Evolutionary conservation across 2,113 vertebrate species (phyloP).

Genomic region (Cyprinodon tularosa): DNA sequence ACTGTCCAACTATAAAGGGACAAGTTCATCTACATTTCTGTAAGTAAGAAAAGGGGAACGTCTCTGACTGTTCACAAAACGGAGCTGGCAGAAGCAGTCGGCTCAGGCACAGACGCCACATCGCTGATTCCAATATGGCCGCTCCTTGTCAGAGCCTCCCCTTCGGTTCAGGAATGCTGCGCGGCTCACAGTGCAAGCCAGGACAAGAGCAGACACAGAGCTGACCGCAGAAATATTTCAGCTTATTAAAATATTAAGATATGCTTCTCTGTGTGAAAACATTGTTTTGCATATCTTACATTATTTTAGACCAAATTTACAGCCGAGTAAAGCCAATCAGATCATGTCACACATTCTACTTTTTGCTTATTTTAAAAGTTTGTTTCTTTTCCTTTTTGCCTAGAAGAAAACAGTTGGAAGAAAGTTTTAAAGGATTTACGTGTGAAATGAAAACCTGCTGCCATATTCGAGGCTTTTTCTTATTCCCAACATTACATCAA

Average conservation of each 20-base stretch:
- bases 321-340: not conserved
- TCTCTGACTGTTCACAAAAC: not conserved
- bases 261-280: not conserved
- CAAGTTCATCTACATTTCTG: no score
- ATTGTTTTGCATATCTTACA: not conserved
- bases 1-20: no score
- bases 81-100: not conserved
- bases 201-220: not conserved
- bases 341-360: not conserved
- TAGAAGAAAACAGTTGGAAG: no score
- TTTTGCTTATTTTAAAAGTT: not conserved
- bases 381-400: no score
- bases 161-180: slow-evolving; percentile 71
- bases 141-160: slow-evolving; percentile 84
- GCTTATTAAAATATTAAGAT: not conserved
- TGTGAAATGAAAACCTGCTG: no score
- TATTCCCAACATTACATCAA: no score
- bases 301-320: not conserved
- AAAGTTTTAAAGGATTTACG: no score
- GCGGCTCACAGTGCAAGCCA: slow-evolving; percentile 4
- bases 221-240: not conserved
- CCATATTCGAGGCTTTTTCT: no score
- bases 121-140: slow-evolving; percentile 85
- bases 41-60: no score
- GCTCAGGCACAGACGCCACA: not conserved